These are phyloP conservation scores for Limonius californicus DNA, from an alignment of 1,140 invertebrate genomes.

Conservation along the genomic window DNA sequence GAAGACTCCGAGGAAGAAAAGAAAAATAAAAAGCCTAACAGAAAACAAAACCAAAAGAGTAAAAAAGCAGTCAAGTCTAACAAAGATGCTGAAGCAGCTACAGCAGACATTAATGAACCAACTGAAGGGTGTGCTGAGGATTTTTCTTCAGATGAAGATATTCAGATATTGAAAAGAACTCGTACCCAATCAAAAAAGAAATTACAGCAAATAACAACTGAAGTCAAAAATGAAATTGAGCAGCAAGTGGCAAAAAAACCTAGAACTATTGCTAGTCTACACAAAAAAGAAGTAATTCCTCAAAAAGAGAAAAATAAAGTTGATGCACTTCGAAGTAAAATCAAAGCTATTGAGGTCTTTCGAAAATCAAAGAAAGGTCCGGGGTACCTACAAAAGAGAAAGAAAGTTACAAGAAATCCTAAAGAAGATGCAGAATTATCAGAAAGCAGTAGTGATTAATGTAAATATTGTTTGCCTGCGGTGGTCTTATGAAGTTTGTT, in stretches of 20 bases:
- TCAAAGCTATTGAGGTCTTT: constrained; percentile 72
- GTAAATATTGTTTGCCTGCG: not conserved
- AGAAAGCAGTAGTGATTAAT: constrained; percentile 53
- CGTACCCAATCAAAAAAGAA: constrained; percentile 27
- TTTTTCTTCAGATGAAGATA: constrained; percentile 34
- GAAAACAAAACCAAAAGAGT: not conserved
- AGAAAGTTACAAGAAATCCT: constrained; percentile 46
- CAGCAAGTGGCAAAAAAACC: constrained; percentile 22
- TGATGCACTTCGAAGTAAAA: constrained; percentile 62
- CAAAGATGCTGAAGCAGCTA: constrained; percentile 25
- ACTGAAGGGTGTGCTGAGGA: constrained; percentile 23
- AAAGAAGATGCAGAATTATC: constrained; percentile 62
- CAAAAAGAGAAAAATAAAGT: constrained; percentile 66
- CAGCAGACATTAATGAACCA: constrained; percentile 24
- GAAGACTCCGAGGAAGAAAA: constrained; percentile 26
- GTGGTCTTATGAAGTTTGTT: not conserved
- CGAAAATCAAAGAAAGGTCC: constrained; percentile 62
- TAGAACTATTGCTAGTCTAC: constrained; percentile 24
- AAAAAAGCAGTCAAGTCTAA: constrained; percentile 15
- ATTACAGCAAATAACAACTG: constrained; percentile 26
- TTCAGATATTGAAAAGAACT: constrained; percentile 37
- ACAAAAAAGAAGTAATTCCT: constrained; percentile 62
- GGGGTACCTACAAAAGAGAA: constrained; percentile 51
- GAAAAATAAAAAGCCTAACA: constrained; percentile 16
- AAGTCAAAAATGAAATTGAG: constrained; percentile 34